Conservation (phyloP, 2,797 vertebrate species). For the Artibeus jamaicensis region DNA sequence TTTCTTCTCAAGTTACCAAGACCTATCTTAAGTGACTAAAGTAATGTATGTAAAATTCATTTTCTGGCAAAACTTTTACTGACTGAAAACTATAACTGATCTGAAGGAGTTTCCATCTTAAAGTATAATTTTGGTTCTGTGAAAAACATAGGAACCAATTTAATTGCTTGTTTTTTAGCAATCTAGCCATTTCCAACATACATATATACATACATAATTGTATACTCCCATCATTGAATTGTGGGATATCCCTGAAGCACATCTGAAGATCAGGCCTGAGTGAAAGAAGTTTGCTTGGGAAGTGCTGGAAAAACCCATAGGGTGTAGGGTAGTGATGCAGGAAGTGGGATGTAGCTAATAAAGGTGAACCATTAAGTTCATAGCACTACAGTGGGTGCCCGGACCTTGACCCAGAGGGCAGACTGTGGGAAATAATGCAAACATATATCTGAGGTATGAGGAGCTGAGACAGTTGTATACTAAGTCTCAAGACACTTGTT, state of each 20-base stretch:
- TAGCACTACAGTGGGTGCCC: neutral
- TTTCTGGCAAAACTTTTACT: constrained; percentile 43
- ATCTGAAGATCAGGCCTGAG: neutral
- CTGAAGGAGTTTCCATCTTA: neutral
- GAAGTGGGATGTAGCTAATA: neutral
- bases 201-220: neutral
- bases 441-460: neutral
- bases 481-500: neutral
- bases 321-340: neutral
- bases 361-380: neutral
- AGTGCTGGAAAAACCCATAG: neutral
- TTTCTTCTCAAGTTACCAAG: constrained; percentile 64
- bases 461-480: neutral
- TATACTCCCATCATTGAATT: neutral
- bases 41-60: constrained; percentile 55
- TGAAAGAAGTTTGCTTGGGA: neutral
- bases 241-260: neutral
- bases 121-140: constrained; percentile 3
- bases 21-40: constrained; percentile 65
- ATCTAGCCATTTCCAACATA: neutral
- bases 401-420: neutral
- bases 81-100: constrained; percentile 40
- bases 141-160: neutral
- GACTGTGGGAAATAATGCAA: neutral
- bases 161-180: neutral